phyloP scores from a whole-genome alignment of 2,888 invertebrate genomes.

The Agapostemon virescens region DNA sequence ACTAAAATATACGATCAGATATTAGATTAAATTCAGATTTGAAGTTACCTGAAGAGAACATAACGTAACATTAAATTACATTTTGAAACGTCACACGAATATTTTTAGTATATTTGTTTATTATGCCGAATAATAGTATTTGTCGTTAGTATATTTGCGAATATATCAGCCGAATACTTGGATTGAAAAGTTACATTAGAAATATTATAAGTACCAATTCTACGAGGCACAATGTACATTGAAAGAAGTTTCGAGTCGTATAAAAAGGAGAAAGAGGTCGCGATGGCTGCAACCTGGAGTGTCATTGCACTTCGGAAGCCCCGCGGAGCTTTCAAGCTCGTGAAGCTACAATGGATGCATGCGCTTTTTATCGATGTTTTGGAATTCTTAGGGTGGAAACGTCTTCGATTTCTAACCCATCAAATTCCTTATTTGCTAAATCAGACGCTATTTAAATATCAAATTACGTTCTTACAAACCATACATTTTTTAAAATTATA shows the following conservation, averaged over 20 bases:
- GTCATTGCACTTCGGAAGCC: slow-evolving; percentile 55
- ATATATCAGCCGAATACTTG: not conserved
- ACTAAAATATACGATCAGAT: not conserved
- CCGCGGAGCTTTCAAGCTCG: slow-evolving; percentile 46
- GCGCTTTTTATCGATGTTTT: slow-evolving; percentile 28
- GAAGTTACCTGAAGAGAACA: not conserved
- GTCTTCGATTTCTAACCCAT: not conserved
- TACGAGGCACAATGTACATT: not conserved
- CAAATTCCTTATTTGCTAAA: not conserved
- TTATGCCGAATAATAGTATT: not conserved
- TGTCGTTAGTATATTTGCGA: not conserved
- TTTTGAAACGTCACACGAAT: not conserved
- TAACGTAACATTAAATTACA: not conserved
- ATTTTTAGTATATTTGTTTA: not conserved
- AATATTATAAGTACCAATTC: slow-evolving; percentile 17
- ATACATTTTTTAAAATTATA: not conserved
- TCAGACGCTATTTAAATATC: not conserved
- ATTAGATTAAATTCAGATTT: not conserved
- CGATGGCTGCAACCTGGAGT: slow-evolving; percentile 37
- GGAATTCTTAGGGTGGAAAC: slow-evolving; percentile 20
- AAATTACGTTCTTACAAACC: not conserved
- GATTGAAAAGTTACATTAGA: not conserved
- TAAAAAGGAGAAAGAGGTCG: slow-evolving; percentile 42
- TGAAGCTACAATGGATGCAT: slow-evolving; percentile 25
- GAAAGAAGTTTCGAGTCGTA: slow-evolving; percentile 28